phyloP scores from a whole-genome alignment of 2,888 invertebrate genomes.

The Theretra japonica region DNA sequence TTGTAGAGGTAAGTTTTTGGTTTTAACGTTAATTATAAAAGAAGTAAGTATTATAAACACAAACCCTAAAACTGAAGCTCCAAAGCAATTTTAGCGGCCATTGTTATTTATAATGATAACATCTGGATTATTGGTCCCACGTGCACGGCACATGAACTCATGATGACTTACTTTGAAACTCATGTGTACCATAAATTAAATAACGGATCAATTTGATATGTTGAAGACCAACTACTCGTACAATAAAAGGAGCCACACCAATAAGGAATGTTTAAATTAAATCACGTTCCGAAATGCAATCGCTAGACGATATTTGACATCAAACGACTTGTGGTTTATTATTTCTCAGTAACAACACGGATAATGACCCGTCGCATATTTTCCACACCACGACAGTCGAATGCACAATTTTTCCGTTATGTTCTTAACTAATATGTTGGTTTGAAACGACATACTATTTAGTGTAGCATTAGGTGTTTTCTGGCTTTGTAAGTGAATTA shows the following conservation, averaged over 20 bases:
- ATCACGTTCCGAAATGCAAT: constrained; percentile 46
- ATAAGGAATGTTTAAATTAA: constrained; percentile 44
- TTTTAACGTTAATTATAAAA: neutral
- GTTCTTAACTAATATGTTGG: constrained; percentile 23
- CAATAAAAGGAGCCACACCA: constrained; percentile 32
- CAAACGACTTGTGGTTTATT: constrained; percentile 36
- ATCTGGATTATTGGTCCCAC: constrained; percentile 1
- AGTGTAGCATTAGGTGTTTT: neutral
- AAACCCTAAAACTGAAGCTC: neutral
- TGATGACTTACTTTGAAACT: neutral
- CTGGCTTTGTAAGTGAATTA: neutral
- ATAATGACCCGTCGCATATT: constrained; percentile 30
- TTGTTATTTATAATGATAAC: neutral
- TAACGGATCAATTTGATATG: constrained; percentile 20
- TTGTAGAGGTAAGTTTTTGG: constrained; percentile 87
- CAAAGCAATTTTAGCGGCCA: neutral
- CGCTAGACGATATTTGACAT: constrained; percentile 41
- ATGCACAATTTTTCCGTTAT: constrained; percentile 33
- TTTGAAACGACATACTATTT: constrained; percentile 6
- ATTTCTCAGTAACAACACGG: constrained; percentile 41
- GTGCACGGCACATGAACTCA: neutral
- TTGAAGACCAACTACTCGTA: neutral
- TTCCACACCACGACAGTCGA: constrained; percentile 36
- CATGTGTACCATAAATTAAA: neutral
- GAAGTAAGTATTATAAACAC: neutral